These are phyloP conservation scores for Onychomys torridus DNA, from an alignment of 2,797 vertebrate genomes.

Conservation along the genomic window DNA sequence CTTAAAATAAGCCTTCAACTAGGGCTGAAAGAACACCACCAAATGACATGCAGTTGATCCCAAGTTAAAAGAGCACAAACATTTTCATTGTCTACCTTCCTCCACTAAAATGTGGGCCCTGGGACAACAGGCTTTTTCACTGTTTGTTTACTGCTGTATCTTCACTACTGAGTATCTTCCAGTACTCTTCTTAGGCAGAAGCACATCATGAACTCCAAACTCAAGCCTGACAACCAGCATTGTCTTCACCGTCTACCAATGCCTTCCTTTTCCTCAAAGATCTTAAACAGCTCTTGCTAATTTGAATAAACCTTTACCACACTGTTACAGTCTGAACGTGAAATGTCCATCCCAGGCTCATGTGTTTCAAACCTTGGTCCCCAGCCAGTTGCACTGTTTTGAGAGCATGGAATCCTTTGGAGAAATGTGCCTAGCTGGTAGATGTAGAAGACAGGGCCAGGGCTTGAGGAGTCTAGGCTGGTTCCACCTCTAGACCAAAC, in stretches of 20 bases:
- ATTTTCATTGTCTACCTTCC: not conserved
- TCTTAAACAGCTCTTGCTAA: conserved; percentile 47
- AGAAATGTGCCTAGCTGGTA: not conserved
- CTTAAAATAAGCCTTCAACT: conserved; percentile 56
- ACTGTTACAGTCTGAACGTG: not conserved
- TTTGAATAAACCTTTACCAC: conserved; percentile 1
- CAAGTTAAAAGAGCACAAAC: not conserved
- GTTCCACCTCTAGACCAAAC: not conserved
- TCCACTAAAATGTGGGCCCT: conserved; percentile 30
- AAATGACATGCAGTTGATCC: conserved; percentile 20
- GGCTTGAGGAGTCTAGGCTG: not conserved
- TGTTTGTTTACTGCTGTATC: not conserved
- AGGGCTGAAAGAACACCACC: conserved; percentile 30
- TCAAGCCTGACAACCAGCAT: not conserved
- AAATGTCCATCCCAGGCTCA: not conserved
- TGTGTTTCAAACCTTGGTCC: not conserved
- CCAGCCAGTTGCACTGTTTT: not conserved
- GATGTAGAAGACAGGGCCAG: not conserved
- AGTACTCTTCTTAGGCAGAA: conserved; percentile 22
- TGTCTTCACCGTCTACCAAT: conserved; percentile 23
- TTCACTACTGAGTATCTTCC: conserved; percentile 45
- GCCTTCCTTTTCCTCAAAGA: not conserved
- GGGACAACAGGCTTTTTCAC: not conserved
- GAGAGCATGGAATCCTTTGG: not conserved
- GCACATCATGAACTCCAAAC: conserved; percentile 24